A percentile compares a stretch with the other conserved stretches of the same genome.
Evolutionary conservation across 2,113 vertebrate species (phyloP).

Genomic region (Nibea albiflora): DNA sequence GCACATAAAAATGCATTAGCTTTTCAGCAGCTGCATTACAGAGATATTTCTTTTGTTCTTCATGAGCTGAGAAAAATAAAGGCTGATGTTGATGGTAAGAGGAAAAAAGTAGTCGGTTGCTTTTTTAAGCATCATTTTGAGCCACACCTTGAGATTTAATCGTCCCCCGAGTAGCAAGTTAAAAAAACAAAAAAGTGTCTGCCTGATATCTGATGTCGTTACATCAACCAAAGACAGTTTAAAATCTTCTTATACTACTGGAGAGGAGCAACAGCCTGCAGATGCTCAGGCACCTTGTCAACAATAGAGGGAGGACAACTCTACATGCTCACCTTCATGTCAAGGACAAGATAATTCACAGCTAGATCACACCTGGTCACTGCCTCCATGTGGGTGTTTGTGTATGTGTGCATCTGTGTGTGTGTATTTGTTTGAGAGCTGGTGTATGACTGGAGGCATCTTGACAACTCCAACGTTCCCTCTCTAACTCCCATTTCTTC

Average conservation of each 20-base stretch:
- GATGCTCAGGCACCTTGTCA: constrained; percentile 57
- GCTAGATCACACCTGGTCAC: constrained; percentile 76
- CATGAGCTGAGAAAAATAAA: constrained; percentile 35
- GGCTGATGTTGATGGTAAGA: background rate
- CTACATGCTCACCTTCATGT: constrained; percentile 75
- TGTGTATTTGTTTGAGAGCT: constrained; percentile 46
- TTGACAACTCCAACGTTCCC: constrained; percentile 63
- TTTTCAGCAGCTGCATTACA: constrained; percentile 21
- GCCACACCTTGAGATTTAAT: constrained; percentile 11
- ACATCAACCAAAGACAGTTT: background rate
- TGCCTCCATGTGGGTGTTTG: background rate
- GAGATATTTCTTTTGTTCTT: constrained; percentile 36
- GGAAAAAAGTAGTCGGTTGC: constrained; percentile 13
- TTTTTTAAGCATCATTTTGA: constrained; percentile 9
- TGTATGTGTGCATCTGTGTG: constrained; percentile 10
- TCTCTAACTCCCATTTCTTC: constrained; percentile 32
- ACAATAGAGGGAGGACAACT: constrained; percentile 53
- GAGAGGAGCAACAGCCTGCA: constrained; percentile 35
- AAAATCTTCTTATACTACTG: background rate
- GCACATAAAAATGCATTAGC: constrained; percentile 18
- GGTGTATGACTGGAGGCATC: constrained; percentile 69
- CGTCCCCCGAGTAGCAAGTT: background rate
- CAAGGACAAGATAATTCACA: constrained; percentile 75
- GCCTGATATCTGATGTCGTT: background rate
- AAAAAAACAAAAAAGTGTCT: constrained; percentile 4